phyloP scores from a whole-genome alignment of 2,113 vertebrate species.

The Passer montanus region DNA sequence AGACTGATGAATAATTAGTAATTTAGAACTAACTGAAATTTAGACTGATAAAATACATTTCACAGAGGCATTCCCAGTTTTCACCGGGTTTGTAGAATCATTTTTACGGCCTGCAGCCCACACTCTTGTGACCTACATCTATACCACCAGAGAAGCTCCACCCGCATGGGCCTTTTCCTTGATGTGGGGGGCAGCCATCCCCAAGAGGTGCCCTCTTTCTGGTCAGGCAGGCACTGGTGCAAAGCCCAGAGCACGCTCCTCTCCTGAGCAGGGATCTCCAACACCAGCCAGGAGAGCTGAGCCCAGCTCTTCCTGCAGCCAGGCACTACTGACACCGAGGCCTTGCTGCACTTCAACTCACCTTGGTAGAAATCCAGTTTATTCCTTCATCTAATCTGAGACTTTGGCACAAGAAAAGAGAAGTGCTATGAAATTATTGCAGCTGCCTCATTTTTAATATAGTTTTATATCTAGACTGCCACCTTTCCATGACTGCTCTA shows the following conservation, averaged over 20 bases:
- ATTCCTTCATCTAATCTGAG: neutral
- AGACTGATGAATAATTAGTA: neutral
- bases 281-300: neutral
- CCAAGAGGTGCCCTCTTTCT: neutral
- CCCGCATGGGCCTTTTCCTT: accelerated
- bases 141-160: neutral
- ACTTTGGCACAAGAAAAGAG: neutral
- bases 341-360: neutral
- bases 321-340: neutral
- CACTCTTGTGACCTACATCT: neutral
- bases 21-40: neutral
- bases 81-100: neutral
- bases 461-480: neutral
- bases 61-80: neutral
- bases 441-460: neutral
- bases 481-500: neutral
- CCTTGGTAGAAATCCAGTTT: neutral
- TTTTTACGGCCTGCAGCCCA: neutral
- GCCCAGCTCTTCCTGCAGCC: neutral
- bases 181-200: neutral
- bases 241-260: neutral
- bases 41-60: neutral
- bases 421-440: neutral
- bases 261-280: neutral
- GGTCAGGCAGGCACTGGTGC: neutral